Conservation (phyloP, 2,888 invertebrate species). For the Tetropium fuscum region DNA sequence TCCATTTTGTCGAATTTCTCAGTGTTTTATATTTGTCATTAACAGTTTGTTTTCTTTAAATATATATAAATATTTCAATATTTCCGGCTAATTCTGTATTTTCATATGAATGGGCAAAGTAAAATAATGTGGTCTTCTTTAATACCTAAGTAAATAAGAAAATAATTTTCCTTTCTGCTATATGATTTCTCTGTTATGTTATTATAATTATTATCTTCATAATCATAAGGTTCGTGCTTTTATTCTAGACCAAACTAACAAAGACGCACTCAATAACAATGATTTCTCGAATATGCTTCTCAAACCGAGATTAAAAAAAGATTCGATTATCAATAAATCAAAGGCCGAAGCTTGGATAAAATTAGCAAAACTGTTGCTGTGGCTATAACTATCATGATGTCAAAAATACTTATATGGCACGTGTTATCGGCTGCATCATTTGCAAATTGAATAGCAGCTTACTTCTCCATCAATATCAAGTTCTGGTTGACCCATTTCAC, state of each 20-base stretch:
- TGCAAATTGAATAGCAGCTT: constrained; percentile 20
- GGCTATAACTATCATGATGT: neutral
- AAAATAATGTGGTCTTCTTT: neutral
- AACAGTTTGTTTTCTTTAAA: neutral
- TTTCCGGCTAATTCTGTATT: neutral
- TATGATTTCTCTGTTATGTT: neutral
- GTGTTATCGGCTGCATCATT: constrained; percentile 17
- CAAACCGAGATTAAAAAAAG: constrained; percentile 10
- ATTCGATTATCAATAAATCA: neutral
- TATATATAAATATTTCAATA: neutral
- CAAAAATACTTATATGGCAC: constrained; percentile 7
- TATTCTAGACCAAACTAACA: neutral
- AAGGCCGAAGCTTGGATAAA: constrained; percentile 6
- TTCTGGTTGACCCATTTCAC: constrained; percentile 18
- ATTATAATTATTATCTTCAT: too few relatives aligned
- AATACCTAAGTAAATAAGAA: neutral
- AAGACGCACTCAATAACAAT: neutral
- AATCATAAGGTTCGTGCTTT: neutral
- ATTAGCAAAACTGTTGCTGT: neutral
- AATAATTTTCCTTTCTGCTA: neutral
- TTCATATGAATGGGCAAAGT: neutral
- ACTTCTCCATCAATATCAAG: constrained; percentile 23
- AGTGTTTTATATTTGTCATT: neutral
- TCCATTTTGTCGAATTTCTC: neutral
- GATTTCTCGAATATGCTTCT: constrained; percentile 5